Conservation (phyloP, 2,797 vertebrate species). For the Pogoniulus pusillus region DNA sequence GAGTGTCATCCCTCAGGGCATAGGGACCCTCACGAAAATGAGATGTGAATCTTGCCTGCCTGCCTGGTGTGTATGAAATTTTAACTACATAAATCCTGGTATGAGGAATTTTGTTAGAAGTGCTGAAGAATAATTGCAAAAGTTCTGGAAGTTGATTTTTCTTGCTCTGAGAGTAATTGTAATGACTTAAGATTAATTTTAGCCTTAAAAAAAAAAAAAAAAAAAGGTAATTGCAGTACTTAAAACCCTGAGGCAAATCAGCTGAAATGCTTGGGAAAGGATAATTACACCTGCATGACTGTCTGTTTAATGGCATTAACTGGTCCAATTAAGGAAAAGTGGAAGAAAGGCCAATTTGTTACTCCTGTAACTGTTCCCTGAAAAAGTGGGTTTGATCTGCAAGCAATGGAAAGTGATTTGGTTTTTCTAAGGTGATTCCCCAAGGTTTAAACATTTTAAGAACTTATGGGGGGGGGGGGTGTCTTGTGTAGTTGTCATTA, state of each 20-base stretch:
- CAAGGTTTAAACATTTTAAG: not conserved
- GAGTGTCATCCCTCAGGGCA: not conserved
- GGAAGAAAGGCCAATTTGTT: slow-evolving; percentile 16
- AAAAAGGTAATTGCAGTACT: slow-evolving; percentile 46
- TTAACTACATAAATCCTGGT: slow-evolving; percentile 3
- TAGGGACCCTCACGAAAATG: slow-evolving; percentile 16
- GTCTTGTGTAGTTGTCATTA: not conserved
- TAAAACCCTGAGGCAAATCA: slow-evolving; percentile 59
- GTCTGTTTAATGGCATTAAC: slow-evolving; percentile 61
- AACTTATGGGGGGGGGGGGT: not conserved
- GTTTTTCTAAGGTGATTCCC: not conserved
- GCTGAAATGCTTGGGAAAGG: slow-evolving; percentile 57
- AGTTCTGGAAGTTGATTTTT: slow-evolving; percentile 22
- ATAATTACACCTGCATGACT: slow-evolving; percentile 58
- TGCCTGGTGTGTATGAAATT: not conserved
- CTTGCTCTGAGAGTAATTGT: slow-evolving; percentile 6
- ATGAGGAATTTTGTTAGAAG: slow-evolving; percentile 3
- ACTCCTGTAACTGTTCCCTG: slow-evolving; percentile 32
- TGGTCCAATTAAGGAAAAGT: slow-evolving; percentile 46
- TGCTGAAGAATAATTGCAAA: slow-evolving; percentile 13
- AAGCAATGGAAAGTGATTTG: too few species aligned
- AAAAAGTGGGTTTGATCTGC: not conserved
- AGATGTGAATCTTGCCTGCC: slow-evolving; percentile 29
- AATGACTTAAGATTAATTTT: slow-evolving; percentile 63
- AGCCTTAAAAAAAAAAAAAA: slow-evolving; percentile 15